Evolutionary conservation across 2,113 vertebrate species (phyloP).

Genomic region (Ivindomyrus marchei): DNA sequence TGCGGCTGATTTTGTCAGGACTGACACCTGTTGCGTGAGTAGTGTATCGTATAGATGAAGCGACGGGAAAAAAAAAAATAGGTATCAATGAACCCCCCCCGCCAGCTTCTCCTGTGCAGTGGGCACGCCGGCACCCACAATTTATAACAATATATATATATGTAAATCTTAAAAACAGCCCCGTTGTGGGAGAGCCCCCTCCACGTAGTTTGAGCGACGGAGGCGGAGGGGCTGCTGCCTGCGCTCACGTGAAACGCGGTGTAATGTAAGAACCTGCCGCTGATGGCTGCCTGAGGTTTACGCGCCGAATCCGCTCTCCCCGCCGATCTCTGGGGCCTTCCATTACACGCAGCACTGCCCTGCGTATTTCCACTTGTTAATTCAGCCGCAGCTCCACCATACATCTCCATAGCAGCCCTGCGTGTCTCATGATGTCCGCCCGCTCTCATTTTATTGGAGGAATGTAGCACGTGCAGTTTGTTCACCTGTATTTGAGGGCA

Average conservation of each 20-base stretch:
- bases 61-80: background rate
- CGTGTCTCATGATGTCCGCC: background rate
- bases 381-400: background rate
- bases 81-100: too few species aligned
- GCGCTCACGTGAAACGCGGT: conserved; percentile 4
- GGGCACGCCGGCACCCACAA: background rate
- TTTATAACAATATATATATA: background rate
- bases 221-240: background rate
- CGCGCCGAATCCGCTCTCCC: background rate
- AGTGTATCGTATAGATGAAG: background rate
- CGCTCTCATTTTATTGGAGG: background rate
- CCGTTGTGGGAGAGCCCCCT: background rate
- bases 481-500: background rate
- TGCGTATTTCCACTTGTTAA: background rate
- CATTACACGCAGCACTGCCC: background rate
- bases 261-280: conserved; percentile 35
- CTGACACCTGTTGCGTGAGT: background rate
- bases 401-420: background rate
- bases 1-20: background rate
- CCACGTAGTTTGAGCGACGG: background rate
- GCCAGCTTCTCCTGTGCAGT: background rate
- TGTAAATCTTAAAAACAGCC: background rate
- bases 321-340: background rate
- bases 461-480: background rate
- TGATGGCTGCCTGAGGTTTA: conserved; percentile 12